phyloP scores from a whole-genome alignment of 2,888 invertebrate genomes.

The Julus scanicus region DNA sequence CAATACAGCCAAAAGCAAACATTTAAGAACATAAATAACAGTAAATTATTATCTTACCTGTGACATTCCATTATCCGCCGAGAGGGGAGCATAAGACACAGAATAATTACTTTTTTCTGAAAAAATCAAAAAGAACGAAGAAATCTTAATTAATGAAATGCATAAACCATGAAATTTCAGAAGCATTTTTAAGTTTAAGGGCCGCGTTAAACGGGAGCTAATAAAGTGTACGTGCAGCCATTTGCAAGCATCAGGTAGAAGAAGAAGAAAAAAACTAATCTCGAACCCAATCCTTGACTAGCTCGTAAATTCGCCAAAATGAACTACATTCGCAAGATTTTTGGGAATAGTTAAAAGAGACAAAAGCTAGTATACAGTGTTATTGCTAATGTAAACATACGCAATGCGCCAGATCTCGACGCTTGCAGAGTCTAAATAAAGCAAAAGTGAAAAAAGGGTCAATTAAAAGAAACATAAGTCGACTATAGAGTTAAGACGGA shows the following conservation, averaged over 20 bases:
- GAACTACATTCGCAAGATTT: background rate
- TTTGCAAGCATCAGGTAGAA: conserved; percentile 62
- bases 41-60: conserved; percentile 54
- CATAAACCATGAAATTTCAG: conserved; percentile 11
- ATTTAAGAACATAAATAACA: background rate
- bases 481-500: conserved; percentile 5
- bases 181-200: conserved; percentile 69
- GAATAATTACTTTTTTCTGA: conserved; percentile 72
- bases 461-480: conserved; percentile 29
- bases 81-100: conserved; percentile 55
- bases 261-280: background rate
- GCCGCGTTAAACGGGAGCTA: background rate
- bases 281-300: too few species aligned
- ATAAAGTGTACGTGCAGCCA: background rate
- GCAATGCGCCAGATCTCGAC: conserved; percentile 13
- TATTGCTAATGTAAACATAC: conserved; percentile 29
- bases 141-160: background rate
- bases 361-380: conserved; percentile 13
- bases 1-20: background rate
- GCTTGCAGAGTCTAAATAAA: background rate
- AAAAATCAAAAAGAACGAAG: conserved; percentile 61
- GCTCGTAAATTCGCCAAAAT: background rate
- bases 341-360: conserved; percentile 6
- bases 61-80: conserved; percentile 58
- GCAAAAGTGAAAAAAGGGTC: background rate